Conservation (phyloP, 1,140 invertebrate genomes). For the Polypedilum pembai region DNA sequence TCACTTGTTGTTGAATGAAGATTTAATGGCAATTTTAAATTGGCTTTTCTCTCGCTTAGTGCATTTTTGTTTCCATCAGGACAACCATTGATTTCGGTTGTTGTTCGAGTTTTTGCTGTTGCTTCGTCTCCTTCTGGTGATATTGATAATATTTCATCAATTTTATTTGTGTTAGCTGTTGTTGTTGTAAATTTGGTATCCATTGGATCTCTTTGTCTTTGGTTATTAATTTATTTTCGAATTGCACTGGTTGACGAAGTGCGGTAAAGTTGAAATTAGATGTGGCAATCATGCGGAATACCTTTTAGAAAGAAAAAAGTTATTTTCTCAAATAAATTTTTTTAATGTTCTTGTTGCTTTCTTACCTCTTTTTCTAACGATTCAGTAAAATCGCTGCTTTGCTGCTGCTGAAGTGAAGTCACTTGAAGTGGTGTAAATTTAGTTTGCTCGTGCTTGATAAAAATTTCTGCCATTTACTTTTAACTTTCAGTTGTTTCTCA, state of each 20-base stretch:
- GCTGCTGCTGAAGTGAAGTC: neutral
- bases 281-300: constrained; percentile 31
- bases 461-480: constrained; percentile 21
- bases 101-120: neutral
- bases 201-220: constrained; percentile 29
- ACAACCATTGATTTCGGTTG: neutral
- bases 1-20: constrained; percentile 23
- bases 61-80: neutral
- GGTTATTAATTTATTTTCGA: constrained; percentile 24
- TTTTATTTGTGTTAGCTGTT: constrained; percentile 10
- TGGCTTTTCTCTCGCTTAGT: neutral
- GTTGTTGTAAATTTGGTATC: constrained; percentile 29
- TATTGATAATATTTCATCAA: constrained; percentile 25
- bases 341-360: neutral
- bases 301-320: neutral
- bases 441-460: neutral
- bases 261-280: constrained; percentile 30
- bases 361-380: constrained; percentile 15
- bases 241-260: neutral
- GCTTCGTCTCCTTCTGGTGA: neutral
- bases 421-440: constrained; percentile 16
- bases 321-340: neutral
- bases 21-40: constrained; percentile 11
- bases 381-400: neutral
- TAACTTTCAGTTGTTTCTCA: neutral